These are phyloP conservation scores for Mormyrus iriodes DNA, from an alignment of 2,113 vertebrate species.

Conservation along the genomic window DNA sequence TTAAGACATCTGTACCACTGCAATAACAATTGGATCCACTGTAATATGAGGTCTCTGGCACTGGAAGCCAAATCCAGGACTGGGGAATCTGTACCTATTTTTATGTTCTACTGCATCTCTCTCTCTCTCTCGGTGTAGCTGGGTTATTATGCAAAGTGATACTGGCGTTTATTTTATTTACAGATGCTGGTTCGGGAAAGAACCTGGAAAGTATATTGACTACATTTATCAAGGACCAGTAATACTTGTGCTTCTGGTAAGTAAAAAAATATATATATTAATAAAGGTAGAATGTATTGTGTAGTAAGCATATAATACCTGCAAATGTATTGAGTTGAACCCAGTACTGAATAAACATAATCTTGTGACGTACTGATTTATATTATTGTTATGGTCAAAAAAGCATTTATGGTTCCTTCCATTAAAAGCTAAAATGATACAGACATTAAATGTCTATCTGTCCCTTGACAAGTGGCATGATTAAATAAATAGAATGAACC, in stretches of 20 bases:
- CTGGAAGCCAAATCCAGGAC: background rate
- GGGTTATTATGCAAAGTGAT: background rate
- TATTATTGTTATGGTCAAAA: background rate
- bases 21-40: background rate
- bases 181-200: conserved; percentile 98
- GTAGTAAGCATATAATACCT: background rate
- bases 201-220: conserved; percentile 89
- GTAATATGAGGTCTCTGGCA: background rate
- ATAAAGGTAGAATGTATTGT: background rate
- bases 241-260: conserved; percentile 91
- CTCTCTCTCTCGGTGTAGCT: background rate
- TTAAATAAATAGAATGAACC: background rate
- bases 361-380: background rate
- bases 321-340: background rate
- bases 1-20: background rate
- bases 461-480: background rate
- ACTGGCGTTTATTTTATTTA: conserved; percentile 25
- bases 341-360: background rate
- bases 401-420: background rate
- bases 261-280: conserved; percentile 29
- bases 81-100: background rate
- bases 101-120: background rate
- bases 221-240: conserved; percentile 97
- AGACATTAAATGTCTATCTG: background rate
- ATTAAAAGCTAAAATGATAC: background rate